Base-by-base conservation (phyloP, 1,140 invertebrate species). In the Neodiprion fabricii region DNA sequence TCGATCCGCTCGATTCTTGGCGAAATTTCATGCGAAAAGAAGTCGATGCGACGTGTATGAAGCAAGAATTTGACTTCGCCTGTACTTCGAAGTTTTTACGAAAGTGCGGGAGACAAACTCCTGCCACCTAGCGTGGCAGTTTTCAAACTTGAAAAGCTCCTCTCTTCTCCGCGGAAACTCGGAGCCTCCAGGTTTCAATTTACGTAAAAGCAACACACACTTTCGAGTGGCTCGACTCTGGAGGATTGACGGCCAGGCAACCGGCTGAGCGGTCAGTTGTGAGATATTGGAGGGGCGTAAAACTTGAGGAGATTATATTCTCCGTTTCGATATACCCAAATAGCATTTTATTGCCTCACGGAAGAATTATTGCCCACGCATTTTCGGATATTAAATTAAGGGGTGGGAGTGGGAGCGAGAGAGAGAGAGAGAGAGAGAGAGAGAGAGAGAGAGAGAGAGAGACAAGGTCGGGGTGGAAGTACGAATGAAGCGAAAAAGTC, bases 241-340 rank as follows among this genome's bases (percentile, higher is more conserved):
- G 53, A 40, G 28, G 53, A 61, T 61, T 67, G 21, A 49, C 68
- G 48, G 70, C 70, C 68, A 72, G 11, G 40, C 47, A 47, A 50
- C 65, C 61, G 76, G 71, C 77, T 76, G 68, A 76, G 75, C 80
- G 84, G 83, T 85, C 84, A 85, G 81, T 80, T 77, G 76, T 81
- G 78, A 85, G 83, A 84, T 83, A 84, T 79, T 79, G 77, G 76
- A 75, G 67, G 73, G 79, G 79, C 79, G 77, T 77, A 74, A 78
- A 81, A 83, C 84, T 86, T 86, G 85, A 87, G 85, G 86, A 84
- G 85, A 87, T 87, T 87, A 87, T 86, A 86, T 86, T 87, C 85
- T 84, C 85, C 85, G 85, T 87, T 87, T 86, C 84, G 85, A 87
- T 87, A 84, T 82, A 77, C 79, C 78, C 82, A 85, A 87, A 84